These are phyloP conservation scores for Sepioteuthis lessoniana DNA, from an alignment of 2,888 invertebrate species.

Conservation along the genomic window DNA sequence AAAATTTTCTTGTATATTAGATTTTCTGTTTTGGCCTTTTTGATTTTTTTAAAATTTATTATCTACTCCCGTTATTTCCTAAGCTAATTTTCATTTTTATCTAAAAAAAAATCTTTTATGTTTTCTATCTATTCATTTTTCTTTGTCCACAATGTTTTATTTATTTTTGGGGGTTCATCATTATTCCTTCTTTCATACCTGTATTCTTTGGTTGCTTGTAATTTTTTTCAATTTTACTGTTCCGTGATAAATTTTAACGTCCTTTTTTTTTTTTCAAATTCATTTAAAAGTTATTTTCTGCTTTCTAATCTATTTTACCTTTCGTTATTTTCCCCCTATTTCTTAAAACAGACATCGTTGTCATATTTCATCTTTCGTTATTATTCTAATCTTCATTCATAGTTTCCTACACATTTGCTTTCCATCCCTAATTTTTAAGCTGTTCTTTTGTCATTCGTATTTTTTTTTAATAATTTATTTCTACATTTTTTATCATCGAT, in stretches of 20 bases:
- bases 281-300: neutral
- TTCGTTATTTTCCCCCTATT: neutral
- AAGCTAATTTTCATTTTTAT: neutral
- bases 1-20: no score
- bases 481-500: neutral
- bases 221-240: neutral
- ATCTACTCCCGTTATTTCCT: neutral
- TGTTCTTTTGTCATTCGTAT: neutral
- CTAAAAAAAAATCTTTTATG: neutral
- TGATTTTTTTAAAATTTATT: neutral
- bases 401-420: neutral
- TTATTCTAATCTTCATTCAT: neutral
- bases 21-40: no score
- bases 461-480: neutral
- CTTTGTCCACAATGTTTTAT: neutral
- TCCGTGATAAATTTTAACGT: neutral
- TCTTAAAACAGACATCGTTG: neutral
- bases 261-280: neutral
- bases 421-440: neutral
- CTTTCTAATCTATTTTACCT: neutral
- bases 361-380: neutral
- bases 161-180: neutral
- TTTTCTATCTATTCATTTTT: neutral
- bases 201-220: neutral
- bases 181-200: neutral